Percentiles rank a stretch among this genome's conserved stretches.
Evolutionary conservation across 2,113 vertebrate genomes (phyloP).

Genomic region (Crocuta crocuta): DNA sequence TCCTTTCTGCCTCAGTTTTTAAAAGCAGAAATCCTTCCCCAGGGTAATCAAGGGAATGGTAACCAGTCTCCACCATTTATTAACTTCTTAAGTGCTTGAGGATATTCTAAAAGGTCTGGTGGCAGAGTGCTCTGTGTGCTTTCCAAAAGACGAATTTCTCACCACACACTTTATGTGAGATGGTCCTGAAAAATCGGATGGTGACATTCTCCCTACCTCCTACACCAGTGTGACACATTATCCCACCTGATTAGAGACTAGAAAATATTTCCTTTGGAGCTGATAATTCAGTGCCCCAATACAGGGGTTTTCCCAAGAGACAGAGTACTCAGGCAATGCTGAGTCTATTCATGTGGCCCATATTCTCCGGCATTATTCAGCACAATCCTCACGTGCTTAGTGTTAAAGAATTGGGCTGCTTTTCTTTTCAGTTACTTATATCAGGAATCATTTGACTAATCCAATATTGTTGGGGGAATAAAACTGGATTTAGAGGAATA

Average conservation of each 20-base stretch:
- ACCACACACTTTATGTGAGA: background rate
- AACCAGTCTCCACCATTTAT: background rate
- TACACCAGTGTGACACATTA: background rate
- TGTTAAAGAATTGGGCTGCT: conserved; percentile 65
- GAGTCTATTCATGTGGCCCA: accelerated
- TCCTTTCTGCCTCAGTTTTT: background rate
- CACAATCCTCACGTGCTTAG: background rate
- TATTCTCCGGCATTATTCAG: background rate
- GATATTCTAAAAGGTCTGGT: background rate
- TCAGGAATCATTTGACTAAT: conserved; percentile 52
- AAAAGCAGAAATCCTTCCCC: background rate
- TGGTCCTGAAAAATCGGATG: background rate
- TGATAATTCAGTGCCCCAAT: background rate
- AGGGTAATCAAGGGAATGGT: background rate
- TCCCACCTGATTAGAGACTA: background rate
- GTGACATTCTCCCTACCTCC: background rate
- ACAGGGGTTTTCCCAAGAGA: background rate
- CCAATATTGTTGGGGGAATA: background rate
- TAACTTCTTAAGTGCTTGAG: background rate
- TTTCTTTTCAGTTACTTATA: conserved; percentile 56
- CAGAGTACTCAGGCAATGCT: background rate
- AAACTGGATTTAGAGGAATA: conserved; percentile 43
- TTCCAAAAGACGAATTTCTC: background rate
- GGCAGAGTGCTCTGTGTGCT: background rate
- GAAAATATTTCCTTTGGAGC: background rate